Percentiles rank a stretch among this genome's conserved stretches.
These are phyloP conservation scores for Rhingia campestris DNA, from an alignment of 2,888 invertebrate genomes.

Conservation along the genomic window DNA sequence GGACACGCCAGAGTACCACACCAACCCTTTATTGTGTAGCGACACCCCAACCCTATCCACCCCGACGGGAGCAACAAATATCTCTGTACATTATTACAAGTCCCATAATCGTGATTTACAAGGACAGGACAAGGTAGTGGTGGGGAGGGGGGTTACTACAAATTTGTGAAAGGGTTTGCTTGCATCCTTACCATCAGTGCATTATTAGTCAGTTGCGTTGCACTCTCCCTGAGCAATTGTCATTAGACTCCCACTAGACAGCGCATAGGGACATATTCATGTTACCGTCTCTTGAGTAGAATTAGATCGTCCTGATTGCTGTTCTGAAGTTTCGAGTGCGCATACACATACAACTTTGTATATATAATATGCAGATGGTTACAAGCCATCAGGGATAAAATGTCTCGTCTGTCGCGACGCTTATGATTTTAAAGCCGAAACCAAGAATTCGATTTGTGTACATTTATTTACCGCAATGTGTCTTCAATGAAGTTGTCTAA, in stretches of 20 bases:
- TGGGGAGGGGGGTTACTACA: not conserved
- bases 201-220: conserved; percentile 44
- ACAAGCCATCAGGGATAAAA: not conserved
- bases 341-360: not conserved
- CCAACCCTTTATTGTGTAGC: conserved; percentile 2
- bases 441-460: conserved; percentile 32
- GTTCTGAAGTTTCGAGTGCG: conserved; percentile 40
- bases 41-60: conserved; percentile 1
- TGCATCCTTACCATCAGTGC: conserved; percentile 33
- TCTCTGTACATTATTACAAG: conserved; percentile 46
- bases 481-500: conserved; percentile 35
- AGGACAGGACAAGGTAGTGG: conserved; percentile 18
- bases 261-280: conserved; percentile 41
- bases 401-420: conserved; percentile 5
- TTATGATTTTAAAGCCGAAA: not conserved
- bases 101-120: conserved; percentile 55
- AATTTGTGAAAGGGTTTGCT: conserved; percentile 46
- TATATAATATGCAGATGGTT: not conserved
- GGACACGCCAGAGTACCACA: conserved; percentile 20
- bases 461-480: conserved; percentile 25
- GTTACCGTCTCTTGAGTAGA: conserved; percentile 42
- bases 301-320: conserved; percentile 63
- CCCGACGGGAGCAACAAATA: conserved; percentile 17
- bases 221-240: conserved; percentile 29
- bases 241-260: conserved; percentile 59